These are phyloP conservation scores for Tonatia bakeri DNA, from an alignment of 2,113 vertebrate species.

Conservation along the genomic window DNA sequence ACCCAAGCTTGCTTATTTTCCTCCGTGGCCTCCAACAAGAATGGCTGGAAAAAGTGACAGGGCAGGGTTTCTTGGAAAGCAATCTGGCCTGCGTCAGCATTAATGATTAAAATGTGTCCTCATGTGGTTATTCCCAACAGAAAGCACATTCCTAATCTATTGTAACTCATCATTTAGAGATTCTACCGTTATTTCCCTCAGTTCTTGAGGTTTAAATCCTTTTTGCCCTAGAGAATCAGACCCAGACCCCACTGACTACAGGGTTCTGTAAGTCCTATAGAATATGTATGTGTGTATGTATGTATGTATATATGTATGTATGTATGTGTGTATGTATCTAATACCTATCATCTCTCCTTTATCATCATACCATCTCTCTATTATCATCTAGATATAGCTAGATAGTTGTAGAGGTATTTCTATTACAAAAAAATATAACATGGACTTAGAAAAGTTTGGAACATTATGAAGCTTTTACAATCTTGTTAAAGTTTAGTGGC, in stretches of 20 bases:
- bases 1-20: constrained; percentile 24
- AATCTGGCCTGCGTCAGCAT: constrained; percentile 68
- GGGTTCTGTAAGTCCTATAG: background rate
- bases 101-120: constrained; percentile 80
- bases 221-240: background rate
- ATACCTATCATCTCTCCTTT: background rate
- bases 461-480: background rate
- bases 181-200: background rate
- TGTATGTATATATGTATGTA: background rate
- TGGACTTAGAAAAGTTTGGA: background rate
- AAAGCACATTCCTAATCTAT: constrained; percentile 69
- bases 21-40: background rate
- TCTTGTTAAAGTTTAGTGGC: background rate
- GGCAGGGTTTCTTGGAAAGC: constrained; percentile 61
- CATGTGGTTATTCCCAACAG: constrained; percentile 63
- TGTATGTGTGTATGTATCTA: background rate
- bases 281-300: background rate
- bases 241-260: background rate
- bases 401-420: background rate
- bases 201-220: background rate
- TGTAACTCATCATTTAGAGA: constrained; percentile 25
- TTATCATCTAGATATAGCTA: background rate
- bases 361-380: background rate
- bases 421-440: background rate
- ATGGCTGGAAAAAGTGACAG: constrained; percentile 56